Conservation (phyloP, 2,797 vertebrate species). For the Arnoldichthys spilopterus region DNA sequence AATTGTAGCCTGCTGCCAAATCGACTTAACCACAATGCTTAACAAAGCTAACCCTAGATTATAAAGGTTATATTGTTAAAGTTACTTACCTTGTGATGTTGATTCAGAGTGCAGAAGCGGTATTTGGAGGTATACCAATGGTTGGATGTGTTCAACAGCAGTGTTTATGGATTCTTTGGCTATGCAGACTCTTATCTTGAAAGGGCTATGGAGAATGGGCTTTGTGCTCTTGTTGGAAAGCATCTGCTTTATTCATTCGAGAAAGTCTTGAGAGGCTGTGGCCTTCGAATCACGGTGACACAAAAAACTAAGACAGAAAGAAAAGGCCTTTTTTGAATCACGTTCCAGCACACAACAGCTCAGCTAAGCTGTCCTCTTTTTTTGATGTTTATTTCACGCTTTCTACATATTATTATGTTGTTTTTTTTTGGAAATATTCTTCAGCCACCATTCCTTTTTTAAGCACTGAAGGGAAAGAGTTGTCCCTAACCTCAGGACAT, state of each 20-base stretch:
- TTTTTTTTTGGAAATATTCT: background rate
- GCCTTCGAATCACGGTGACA: background rate
- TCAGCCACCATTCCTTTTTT: background rate
- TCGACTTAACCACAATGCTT: no score
- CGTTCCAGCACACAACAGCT: background rate
- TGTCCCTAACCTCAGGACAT: slow-evolving; percentile 34
- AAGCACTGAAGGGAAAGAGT: slow-evolving; percentile 27
- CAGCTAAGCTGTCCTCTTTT: background rate
- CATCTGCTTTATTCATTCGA: slow-evolving; percentile 4
- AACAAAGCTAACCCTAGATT: no score
- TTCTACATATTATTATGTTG: background rate
- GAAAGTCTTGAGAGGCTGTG: background rate
- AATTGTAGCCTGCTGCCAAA: no score
- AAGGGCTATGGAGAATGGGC: background rate
- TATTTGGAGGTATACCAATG: no score
- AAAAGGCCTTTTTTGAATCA: slow-evolving; percentile 1
- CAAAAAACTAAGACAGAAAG: background rate
- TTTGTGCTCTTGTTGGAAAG: background rate
- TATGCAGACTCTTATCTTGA: background rate
- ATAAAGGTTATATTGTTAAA: no score
- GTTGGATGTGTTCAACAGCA: no score
- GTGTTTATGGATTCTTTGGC: background rate
- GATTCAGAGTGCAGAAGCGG: no score
- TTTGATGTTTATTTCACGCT: background rate
- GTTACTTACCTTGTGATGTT: no score